Evolutionary conservation across 1,140 invertebrate genomes (phyloP).

Genomic region (Stenopsyche tienmushanensis): DNA sequence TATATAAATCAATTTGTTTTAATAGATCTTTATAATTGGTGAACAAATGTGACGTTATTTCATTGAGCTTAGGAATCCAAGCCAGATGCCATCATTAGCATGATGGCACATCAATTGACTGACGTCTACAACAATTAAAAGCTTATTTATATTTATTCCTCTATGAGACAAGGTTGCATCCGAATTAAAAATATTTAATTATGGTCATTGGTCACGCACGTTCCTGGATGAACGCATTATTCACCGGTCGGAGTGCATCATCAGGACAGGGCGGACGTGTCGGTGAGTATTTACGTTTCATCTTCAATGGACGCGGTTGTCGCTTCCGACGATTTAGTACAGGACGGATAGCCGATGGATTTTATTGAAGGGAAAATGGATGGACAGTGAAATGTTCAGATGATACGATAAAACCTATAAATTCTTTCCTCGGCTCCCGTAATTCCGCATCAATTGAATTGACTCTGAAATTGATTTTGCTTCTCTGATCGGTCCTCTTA

Average conservation of each 20-base stretch:
- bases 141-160: no score
- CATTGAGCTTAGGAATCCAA: no score
- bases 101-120: no score
- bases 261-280: constrained; percentile 3
- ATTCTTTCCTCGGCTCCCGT: constrained; percentile 14
- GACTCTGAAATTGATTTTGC: constrained; percentile 32
- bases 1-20: no score
- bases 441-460: constrained; percentile 31
- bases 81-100: no score
- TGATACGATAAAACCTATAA: constrained; percentile 37
- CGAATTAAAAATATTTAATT: no score
- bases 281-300: neutral
- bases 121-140: no score
- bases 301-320: constrained; percentile 7
- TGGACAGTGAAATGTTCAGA: constrained; percentile 40
- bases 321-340: constrained; percentile 31
- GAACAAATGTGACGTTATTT: no score
- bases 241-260: constrained; percentile 6
- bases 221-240: constrained; percentile 11
- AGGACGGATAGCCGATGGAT: constrained; percentile 30
- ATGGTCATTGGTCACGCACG: no score
- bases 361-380: constrained; percentile 40
- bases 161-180: no score
- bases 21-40: no score
- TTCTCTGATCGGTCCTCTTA: constrained; percentile 11